A percentile compares a stretch with the other conserved stretches of the same genome.
These are phyloP conservation scores for Salmo trutta DNA, from an alignment of 2,797 vertebrate species.

Conservation along the genomic window DNA sequence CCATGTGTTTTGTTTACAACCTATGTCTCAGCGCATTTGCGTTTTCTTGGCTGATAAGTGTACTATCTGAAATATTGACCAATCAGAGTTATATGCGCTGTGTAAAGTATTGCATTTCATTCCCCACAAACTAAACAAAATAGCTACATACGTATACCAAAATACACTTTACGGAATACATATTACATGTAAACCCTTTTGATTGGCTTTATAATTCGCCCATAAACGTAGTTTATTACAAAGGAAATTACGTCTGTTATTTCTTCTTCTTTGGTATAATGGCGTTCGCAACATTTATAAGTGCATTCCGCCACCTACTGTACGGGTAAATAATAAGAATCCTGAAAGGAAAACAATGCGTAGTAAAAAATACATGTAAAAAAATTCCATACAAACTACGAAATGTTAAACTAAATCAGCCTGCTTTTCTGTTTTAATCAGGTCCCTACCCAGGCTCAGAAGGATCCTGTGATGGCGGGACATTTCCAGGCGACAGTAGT, in stretches of 20 bases:
- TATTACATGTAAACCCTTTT: not conserved
- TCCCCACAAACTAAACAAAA: not conserved
- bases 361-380: too few species aligned
- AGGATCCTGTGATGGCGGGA: too few species aligned
- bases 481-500: too few species aligned
- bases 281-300: not conserved
- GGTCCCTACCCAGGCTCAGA: too few species aligned
- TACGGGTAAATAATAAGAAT: too few species aligned
- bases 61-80: not conserved
- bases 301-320: too few species aligned
- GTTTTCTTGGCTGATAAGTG: not conserved
- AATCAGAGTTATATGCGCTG: not conserved
- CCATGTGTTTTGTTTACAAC: conserved; percentile 55
- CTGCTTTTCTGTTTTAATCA: too few species aligned
- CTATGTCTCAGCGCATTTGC: not conserved
- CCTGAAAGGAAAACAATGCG: too few species aligned
- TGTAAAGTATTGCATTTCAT: not conserved
- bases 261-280: too few species aligned
- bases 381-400: too few species aligned
- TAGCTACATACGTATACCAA: not conserved
- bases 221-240: not conserved
- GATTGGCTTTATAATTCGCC: not conserved
- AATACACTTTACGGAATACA: not conserved
- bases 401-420: too few species aligned
- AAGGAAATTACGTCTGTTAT: not conserved